Base-by-base conservation (phyloP, 2,113 vertebrate species). In the Platysternon megacephalum region DNA sequence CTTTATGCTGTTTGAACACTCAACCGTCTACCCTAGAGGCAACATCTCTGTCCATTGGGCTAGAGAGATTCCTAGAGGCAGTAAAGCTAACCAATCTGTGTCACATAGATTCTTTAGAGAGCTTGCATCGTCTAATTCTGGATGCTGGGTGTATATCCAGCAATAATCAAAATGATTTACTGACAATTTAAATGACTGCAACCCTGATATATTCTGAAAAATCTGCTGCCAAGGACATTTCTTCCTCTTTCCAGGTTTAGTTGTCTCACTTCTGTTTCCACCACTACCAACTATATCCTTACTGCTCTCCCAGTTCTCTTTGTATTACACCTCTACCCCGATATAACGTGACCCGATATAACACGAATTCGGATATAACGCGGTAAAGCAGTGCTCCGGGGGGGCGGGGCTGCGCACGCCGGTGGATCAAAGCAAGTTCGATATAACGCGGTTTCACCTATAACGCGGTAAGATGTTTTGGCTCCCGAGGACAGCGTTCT, bases 11-110 rank as follows among this genome's bases (percentile, higher is more conserved):
- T 61, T 58, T 78, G 24, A 48, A 9, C 46, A 55, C 5, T 86
- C 44, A 6, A 6, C 58, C 21, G 74, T 49, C 28, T 39, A 11
- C 76, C 16, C 32, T 46, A 65, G 35, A 93, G 74, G 55, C 82
- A 53, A 14, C n/a, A 19, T 8, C 82, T 65, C 1, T 0, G 2
- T 17, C 48, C 35, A 35, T 29, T 84, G 53, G 17, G 42, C 51
- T 46, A 11, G 11, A 79, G 12, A 26, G 24, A 51, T 35, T 26
- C 74, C n/a, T 26, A 32, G 86, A 58, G 93, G 78, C 55, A 22
- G 52, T 32, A 48, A 76, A 13, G 39, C 6, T 9, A 56, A 46
- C 52, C 14, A 3, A n/a, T 76, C 42, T 44, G n/a, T 39, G 61
- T 44, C 68, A 46, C 46, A 44, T 52, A 22, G 53, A 84, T 48